These are phyloP conservation scores for Pachyuromys duprasi DNA, from an alignment of 2,797 vertebrate genomes.

Conservation along the genomic window DNA sequence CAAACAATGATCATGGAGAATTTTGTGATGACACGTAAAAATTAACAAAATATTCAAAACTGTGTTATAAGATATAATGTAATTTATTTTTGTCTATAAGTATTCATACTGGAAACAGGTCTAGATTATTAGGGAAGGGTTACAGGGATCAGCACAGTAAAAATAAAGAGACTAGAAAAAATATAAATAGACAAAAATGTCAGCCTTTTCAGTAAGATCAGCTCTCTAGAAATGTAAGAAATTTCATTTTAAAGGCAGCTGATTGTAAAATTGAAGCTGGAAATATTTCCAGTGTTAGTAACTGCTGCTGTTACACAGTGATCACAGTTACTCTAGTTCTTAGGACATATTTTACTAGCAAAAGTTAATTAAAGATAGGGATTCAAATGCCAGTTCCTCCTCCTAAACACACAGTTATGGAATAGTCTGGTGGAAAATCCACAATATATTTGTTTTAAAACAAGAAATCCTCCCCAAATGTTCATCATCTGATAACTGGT, in stretches of 20 bases:
- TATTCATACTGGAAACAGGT: constrained; percentile 52
- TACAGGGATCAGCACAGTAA: constrained; percentile 29
- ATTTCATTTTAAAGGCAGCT: constrained; percentile 48
- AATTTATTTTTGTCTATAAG: constrained; percentile 63
- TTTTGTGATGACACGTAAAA: constrained; percentile 57
- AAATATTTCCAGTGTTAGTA: constrained; percentile 40
- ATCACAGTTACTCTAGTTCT: background rate
- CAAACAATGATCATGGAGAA: background rate
- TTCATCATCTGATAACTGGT: background rate
- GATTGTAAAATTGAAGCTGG: constrained; percentile 29
- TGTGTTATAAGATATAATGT: constrained; percentile 56
- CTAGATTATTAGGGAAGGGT: constrained; percentile 33
- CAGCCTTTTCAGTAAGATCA: constrained; percentile 56
- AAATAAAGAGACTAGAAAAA: constrained; percentile 46
- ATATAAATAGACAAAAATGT: constrained; percentile 60
- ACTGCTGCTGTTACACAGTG: background rate
- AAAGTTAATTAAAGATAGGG: constrained; percentile 5
- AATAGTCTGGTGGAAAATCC: background rate
- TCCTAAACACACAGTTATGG: background rate
- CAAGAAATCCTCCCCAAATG: constrained; percentile 9
- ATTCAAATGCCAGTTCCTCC: background rate
- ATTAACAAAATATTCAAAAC: constrained; percentile 55
- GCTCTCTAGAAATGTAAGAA: constrained; percentile 54
- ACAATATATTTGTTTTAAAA: constrained; percentile 35
- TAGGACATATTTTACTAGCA: constrained; percentile 18